These are phyloP conservation scores for Amphiprion percula DNA, from an alignment of 2,113 vertebrate species.

Conservation along the genomic window DNA sequence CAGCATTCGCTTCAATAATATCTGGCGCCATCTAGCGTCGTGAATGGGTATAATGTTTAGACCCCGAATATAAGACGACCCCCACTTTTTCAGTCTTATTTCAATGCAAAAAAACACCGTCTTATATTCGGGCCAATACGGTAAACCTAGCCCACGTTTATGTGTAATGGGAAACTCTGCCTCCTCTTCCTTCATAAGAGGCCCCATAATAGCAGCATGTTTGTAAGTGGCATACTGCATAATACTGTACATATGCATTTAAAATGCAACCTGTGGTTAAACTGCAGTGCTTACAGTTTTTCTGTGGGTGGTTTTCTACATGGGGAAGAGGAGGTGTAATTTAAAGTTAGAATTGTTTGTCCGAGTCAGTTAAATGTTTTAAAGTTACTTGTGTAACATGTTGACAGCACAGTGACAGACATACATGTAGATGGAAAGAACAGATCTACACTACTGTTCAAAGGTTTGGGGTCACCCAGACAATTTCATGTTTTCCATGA, in stretches of 20 bases:
- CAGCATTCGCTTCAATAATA: too few species aligned
- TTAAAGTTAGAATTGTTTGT: constrained; percentile 23
- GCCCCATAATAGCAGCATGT: constrained; percentile 59
- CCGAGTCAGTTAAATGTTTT: constrained; percentile 19
- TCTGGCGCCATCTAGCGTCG: too few species aligned
- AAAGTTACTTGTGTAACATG: constrained; percentile 6
- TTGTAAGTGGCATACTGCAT: constrained; percentile 42
- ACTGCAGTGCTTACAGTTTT: constrained; percentile 39
- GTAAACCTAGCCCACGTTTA: constrained; percentile 12
- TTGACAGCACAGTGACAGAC: constrained; percentile 17
- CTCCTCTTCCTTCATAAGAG: constrained; percentile 40
- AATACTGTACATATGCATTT: constrained; percentile 45
- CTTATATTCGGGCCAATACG: too few species aligned
- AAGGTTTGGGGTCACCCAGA: too few species aligned
- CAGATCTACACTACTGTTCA: neutral
- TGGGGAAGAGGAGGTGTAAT: constrained; percentile 22
- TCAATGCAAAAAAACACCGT: too few species aligned
- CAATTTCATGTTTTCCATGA: too few species aligned
- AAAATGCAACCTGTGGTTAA: constrained; percentile 56
- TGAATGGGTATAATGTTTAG: too few species aligned
- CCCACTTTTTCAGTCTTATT: too few species aligned
- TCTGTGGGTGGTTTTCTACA: constrained; percentile 51
- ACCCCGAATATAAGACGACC: too few species aligned
- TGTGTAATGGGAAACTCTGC: constrained; percentile 38
- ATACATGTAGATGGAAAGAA: neutral